These are phyloP conservation scores for Dicycla oo DNA, from an alignment of 2,888 invertebrate genomes.

Conservation along the genomic window DNA sequence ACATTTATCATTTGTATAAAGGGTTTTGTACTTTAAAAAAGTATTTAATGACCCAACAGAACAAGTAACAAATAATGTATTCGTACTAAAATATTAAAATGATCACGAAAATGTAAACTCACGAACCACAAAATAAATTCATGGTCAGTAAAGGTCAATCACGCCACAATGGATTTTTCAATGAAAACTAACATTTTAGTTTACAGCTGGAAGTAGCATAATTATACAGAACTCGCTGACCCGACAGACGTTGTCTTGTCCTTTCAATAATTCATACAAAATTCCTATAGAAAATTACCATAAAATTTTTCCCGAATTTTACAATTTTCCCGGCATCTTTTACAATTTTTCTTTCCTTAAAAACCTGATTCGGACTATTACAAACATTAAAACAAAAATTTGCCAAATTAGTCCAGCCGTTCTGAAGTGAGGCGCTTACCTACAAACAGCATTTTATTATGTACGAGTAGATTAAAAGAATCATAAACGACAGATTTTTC, in stretches of 20 bases:
- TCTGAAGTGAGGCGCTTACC: background rate
- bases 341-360: background rate
- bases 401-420: background rate
- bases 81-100: slow-evolving; percentile 18
- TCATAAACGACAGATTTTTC: background rate
- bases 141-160: slow-evolving; percentile 54
- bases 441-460: background rate
- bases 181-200: slow-evolving; percentile 1
- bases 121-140: slow-evolving; percentile 42
- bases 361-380: background rate
- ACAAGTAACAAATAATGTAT: slow-evolving; percentile 1
- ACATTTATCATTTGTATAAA: slow-evolving; percentile 39
- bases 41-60: background rate
- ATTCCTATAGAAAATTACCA: background rate
- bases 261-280: background rate
- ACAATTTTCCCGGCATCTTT: background rate
- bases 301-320: background rate
- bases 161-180: slow-evolving; percentile 27
- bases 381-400: background rate
- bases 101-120: slow-evolving; percentile 11
- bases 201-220: background rate
- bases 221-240: slow-evolving; percentile 14
- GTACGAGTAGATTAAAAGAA: background rate
- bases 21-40: slow-evolving; percentile 1
- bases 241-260: background rate